Percentiles rank a stretch among this genome's conserved stretches.
Evolutionary conservation across 1,140 invertebrate species (phyloP).

Genomic region (Phymorhynchus buccinoides): DNA sequence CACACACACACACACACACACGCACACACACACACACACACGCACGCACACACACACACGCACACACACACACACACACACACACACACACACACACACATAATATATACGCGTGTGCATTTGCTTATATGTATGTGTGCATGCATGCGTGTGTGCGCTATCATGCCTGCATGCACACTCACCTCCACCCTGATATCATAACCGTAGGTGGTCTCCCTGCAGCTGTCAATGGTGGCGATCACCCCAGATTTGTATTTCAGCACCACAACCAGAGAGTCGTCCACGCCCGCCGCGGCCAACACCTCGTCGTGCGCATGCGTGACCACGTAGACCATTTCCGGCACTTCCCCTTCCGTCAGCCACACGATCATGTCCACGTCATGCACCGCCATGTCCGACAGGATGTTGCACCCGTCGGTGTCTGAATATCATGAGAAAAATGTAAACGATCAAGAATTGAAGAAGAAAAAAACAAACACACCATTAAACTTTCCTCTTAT

Average conservation of each 20-base stretch:
- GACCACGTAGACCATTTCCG: slow-evolving; percentile 55
- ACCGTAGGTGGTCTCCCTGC: slow-evolving; percentile 56
- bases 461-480: no score
- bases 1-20: no score
- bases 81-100: no score
- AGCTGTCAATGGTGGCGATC: slow-evolving; percentile 51
- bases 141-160: background rate
- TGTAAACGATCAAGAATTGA: no score
- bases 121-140: no score
- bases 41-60: no score
- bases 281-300: slow-evolving; percentile 47
- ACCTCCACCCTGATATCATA: slow-evolving; percentile 62
- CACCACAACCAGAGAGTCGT: slow-evolving; percentile 50
- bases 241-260: slow-evolving; percentile 56
- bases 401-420: slow-evolving; percentile 54
- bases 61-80: no score
- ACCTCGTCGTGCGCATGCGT: slow-evolving; percentile 54
- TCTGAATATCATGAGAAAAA: no score
- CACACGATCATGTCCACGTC: slow-evolving; percentile 59
- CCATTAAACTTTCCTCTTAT: no score
- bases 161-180: background rate
- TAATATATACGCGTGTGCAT: no score
- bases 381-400: slow-evolving; percentile 54
- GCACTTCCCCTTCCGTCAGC: slow-evolving; percentile 50
- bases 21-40: no score